A percentile compares a stretch with the other conserved stretches of the same genome.
phyloP scores from a whole-genome alignment of 2,113 vertebrate species.

The Crotalus helleri region DNA sequence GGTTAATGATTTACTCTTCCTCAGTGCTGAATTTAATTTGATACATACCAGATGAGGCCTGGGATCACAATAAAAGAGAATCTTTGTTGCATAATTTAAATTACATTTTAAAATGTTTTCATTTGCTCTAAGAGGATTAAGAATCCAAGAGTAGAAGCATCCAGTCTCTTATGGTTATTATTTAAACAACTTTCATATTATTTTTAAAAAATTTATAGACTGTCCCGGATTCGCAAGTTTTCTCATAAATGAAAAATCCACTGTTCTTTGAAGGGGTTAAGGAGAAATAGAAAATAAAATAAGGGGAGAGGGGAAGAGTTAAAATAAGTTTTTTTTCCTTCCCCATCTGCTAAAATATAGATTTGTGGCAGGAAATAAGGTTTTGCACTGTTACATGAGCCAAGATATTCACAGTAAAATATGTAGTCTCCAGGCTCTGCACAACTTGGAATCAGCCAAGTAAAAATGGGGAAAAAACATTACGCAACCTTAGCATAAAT shows the following conservation, averaged over 20 bases:
- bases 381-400: constrained; percentile 58
- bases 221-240: constrained; percentile 58
- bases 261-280: constrained; percentile 47
- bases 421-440: constrained; percentile 55
- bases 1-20: background rate
- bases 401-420: constrained; percentile 42
- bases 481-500: constrained; percentile 60
- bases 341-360: constrained; percentile 58
- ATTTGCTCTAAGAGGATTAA: constrained; percentile 41
- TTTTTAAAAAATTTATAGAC: constrained; percentile 56
- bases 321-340: background rate
- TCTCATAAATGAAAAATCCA: constrained; percentile 68
- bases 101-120: constrained; percentile 27
- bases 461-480: constrained; percentile 64
- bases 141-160: background rate
- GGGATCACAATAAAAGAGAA: background rate
- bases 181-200: constrained; percentile 59
- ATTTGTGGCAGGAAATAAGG: constrained; percentile 62
- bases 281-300: constrained; percentile 31
- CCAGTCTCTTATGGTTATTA: constrained; percentile 51
- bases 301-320: constrained; percentile 4
- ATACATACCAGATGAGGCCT: background rate
- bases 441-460: constrained; percentile 57
- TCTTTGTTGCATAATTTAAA: constrained; percentile 22
- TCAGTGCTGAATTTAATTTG: constrained; percentile 31